These are phyloP conservation scores for Decapterus maruadsi DNA, from an alignment of 2,797 vertebrate species.

Conservation along the genomic window DNA sequence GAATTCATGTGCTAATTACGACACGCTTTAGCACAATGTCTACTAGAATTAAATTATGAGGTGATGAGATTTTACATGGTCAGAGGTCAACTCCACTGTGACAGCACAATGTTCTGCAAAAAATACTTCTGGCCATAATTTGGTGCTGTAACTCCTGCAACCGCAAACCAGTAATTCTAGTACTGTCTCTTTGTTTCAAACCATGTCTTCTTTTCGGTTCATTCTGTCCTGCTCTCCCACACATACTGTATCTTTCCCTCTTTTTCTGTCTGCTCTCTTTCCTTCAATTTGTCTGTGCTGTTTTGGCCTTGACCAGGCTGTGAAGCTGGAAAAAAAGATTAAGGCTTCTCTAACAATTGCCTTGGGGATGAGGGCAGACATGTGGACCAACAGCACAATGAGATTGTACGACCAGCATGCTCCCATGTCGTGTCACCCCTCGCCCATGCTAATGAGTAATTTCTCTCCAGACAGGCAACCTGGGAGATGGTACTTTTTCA, in stretches of 20 bases:
- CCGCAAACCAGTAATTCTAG: too few species aligned
- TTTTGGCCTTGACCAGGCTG: conserved; percentile 23
- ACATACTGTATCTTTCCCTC: not conserved
- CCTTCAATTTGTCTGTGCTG: not conserved
- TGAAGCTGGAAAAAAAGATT: not conserved
- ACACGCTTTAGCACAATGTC: too few species aligned
- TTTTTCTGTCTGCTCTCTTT: conserved; percentile 7
- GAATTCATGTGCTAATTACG: too few species aligned
- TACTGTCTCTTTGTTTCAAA: not conserved
- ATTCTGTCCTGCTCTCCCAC: not conserved
- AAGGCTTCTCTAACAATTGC: conserved; percentile 23
- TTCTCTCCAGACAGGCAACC: conserved; percentile 7
- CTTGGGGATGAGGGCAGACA: conserved; percentile 18
- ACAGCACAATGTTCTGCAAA: too few species aligned
- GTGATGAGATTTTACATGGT: too few species aligned
- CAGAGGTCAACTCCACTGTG: too few species aligned
- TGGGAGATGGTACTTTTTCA: conserved; percentile 7
- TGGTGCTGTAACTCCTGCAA: not conserved
- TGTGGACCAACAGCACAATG: conserved; percentile 9
- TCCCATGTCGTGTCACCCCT: conserved; percentile 19
- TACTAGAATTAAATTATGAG: too few species aligned
- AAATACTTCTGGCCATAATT: too few species aligned
- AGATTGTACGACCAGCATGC: conserved; percentile 16
- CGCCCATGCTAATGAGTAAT: conserved; percentile 20
- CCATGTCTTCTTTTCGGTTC: not conserved